phyloP scores from a whole-genome alignment of 2,888 invertebrate species.

The Morpho deidamia region DNA sequence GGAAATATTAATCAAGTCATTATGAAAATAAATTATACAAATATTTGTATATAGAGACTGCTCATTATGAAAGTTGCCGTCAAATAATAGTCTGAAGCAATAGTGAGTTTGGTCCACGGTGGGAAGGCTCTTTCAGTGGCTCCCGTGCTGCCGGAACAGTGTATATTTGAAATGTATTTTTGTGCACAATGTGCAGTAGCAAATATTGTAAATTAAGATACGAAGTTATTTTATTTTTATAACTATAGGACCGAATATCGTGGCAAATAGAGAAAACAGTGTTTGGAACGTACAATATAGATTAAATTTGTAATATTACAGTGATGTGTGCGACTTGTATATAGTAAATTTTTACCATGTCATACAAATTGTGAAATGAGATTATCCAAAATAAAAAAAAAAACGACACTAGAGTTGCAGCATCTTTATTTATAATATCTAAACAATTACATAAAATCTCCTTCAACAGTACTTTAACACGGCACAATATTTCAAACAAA shows the following conservation, averaged over 20 bases:
- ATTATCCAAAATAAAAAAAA: slow-evolving; percentile 68
- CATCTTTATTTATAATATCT: slow-evolving; percentile 6
- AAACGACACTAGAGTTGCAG: slow-evolving; percentile 52
- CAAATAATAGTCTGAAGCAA: not conserved
- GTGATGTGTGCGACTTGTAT: slow-evolving; percentile 64
- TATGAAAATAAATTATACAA: slow-evolving; percentile 19
- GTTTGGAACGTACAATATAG: slow-evolving; percentile 70
- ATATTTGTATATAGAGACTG: slow-evolving; percentile 38
- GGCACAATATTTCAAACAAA: too few relatives aligned
- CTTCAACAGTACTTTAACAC: too few relatives aligned
- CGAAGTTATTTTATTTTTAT: slow-evolving; percentile 71
- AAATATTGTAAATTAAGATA: slow-evolving; percentile 64
- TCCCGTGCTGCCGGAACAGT: slow-evolving; percentile 22
- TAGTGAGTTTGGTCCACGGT: not conserved
- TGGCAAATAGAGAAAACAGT: slow-evolving; percentile 49
- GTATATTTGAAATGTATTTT: slow-evolving; percentile 46
- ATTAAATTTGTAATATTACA: slow-evolving; percentile 60
- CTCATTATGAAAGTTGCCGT: not conserved
- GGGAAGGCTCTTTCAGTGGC: too few relatives aligned
- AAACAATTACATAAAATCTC: slow-evolving; percentile 18
- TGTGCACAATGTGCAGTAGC: slow-evolving; percentile 65
- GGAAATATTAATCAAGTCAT: slow-evolving; percentile 19
- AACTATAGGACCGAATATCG: slow-evolving; percentile 55
- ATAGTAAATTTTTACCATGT: slow-evolving; percentile 73
- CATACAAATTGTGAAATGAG: slow-evolving; percentile 72